A percentile compares a stretch with the other conserved stretches of the same genome.
Evolutionary conservation across 2,888 invertebrate species (phyloP).

Genomic region (Cephonodes hylas): DNA sequence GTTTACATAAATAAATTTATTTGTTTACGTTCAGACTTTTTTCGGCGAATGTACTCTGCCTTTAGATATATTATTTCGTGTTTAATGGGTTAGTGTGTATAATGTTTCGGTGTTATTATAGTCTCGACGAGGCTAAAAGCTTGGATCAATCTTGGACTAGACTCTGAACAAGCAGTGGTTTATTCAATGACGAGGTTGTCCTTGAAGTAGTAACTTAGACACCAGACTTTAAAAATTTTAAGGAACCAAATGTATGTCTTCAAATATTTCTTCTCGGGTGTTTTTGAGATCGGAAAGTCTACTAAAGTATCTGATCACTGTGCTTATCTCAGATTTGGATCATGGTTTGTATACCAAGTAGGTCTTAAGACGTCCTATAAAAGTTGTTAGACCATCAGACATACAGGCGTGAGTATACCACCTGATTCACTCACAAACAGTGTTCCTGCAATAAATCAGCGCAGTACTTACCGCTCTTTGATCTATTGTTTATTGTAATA

Average conservation of each 20-base stretch:
- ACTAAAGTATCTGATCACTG: too few species aligned
- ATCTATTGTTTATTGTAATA: slow-evolving; percentile 7
- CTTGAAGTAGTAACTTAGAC: too few species aligned
- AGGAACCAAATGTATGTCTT: too few species aligned
- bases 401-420: too few species aligned
- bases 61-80: background rate
- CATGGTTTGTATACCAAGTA: too few species aligned
- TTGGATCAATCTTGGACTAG: background rate
- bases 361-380: too few species aligned
- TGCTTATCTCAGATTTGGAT: too few species aligned
- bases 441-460: slow-evolving; percentile 4
- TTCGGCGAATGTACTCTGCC: background rate
- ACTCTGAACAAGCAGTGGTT: background rate
- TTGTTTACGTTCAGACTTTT: background rate
- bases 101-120: background rate
- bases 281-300: too few species aligned
- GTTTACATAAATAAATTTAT: slow-evolving; percentile 1
- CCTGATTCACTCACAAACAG: background rate
- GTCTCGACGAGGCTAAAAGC: background rate
- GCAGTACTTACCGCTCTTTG: background rate
- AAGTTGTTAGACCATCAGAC: too few species aligned
- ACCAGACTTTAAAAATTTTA: too few species aligned
- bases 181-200: too few species aligned
- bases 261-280: too few species aligned
- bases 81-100: background rate